Percentiles rank a stretch among this genome's conserved stretches.
phyloP scores from a whole-genome alignment of 2,113 vertebrate genomes.

The Onychostoma macrolepis region DNA sequence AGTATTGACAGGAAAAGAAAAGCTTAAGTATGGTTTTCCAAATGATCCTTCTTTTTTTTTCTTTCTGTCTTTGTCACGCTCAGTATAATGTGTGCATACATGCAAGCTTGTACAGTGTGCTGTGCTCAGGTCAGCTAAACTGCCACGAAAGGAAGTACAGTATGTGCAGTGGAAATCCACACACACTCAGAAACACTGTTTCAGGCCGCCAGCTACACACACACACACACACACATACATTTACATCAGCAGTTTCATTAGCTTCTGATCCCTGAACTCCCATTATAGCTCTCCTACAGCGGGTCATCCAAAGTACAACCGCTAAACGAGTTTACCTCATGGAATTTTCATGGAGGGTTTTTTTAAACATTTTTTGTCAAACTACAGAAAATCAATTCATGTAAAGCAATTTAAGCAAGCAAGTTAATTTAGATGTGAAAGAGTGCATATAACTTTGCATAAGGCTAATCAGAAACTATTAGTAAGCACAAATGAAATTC shows the following conservation, averaged over 20 bases:
- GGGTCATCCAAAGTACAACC: constrained; percentile 7
- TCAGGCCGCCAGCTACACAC: not conserved
- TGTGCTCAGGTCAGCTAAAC: constrained; percentile 14
- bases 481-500: not conserved
- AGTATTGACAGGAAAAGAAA: not conserved
- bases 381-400: not conserved
- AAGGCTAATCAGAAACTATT: not conserved
- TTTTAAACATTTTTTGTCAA: not conserved
- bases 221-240: constrained; percentile 34
- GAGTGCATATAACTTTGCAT: no score
- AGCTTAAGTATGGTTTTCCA: not conserved
- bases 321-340: constrained; percentile 1
- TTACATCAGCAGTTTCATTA: constrained; percentile 11
- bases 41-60: not conserved
- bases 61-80: not conserved
- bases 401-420: not conserved
- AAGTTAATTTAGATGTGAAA: not conserved
- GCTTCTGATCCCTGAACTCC: not conserved
- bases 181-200: not conserved
- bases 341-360: not conserved
- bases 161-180: not conserved
- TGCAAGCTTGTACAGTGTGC: not conserved
- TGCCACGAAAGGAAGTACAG: not conserved
- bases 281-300: not conserved
- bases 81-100: not conserved